Conservation (phyloP, 37 sponge, comb jelly and placozoan species). For the Eunapius fragilis region DNA sequence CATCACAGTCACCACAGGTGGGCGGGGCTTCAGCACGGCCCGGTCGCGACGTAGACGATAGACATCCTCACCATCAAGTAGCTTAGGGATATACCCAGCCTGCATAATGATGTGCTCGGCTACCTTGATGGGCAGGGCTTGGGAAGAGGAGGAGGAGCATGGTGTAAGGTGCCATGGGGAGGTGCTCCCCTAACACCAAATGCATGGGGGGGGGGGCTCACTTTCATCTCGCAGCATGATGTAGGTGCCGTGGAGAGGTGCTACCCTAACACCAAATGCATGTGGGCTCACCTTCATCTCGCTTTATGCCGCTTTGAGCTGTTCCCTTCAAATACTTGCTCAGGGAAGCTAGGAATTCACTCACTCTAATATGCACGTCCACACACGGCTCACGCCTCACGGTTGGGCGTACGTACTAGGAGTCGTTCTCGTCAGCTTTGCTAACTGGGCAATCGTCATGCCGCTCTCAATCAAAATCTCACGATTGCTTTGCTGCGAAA, state of each 20-base stretch:
- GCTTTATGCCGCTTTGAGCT: slow-evolving; percentile 1
- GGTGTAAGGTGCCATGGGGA: too few relatives aligned
- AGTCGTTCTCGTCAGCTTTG: neutral
- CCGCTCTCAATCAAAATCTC: neutral
- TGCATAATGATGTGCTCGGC: neutral
- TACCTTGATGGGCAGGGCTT: neutral
- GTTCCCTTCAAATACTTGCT: neutral
- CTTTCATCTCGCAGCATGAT: too few relatives aligned
- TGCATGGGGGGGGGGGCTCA: too few relatives aligned
- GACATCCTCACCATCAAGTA: neutral
- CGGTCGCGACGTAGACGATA: neutral
- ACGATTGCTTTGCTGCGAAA: neutral
- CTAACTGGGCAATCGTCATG: slow-evolving; percentile 28
- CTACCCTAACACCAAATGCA: slow-evolving; percentile 5
- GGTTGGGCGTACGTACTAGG: neutral
- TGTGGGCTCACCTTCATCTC: neutral
- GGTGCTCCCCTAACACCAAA: too few relatives aligned
- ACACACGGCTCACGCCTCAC: neutral
- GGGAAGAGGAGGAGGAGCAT: neutral
- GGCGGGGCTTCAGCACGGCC: slow-evolving; percentile 39
- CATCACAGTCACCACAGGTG: slow-evolving; percentile 92
- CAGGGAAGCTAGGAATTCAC: neutral
- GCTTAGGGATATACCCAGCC: slow-evolving; percentile 9
- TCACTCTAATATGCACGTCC: neutral
- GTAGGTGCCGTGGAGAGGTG: too few relatives aligned